phyloP scores from a whole-genome alignment of 1,140 invertebrate genomes.

The Drosophila lacertosa region DNA sequence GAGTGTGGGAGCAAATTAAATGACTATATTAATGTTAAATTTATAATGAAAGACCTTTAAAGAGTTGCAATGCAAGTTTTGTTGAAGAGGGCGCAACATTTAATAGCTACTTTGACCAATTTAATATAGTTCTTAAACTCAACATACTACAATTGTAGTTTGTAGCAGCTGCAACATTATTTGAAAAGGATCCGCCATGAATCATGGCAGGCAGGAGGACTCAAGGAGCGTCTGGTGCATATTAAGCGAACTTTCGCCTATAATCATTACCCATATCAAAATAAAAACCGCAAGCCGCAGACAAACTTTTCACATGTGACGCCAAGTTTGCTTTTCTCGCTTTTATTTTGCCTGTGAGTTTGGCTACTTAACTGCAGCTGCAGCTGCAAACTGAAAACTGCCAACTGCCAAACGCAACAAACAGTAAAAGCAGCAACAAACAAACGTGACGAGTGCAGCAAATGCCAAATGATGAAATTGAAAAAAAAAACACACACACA shows the following conservation, averaged over 20 bases:
- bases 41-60: too few relatives aligned
- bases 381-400: slow-evolving; percentile 28
- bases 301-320: slow-evolving; percentile 80
- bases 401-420: slow-evolving; percentile 29
- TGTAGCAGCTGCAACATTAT: neutral
- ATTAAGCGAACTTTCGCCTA: slow-evolving; percentile 59
- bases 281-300: slow-evolving; percentile 66
- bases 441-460: slow-evolving; percentile 55
- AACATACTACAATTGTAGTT: too few relatives aligned
- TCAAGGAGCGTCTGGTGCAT: slow-evolving; percentile 39
- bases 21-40: too few relatives aligned
- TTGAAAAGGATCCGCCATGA: slow-evolving; percentile 38
- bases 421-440: slow-evolving; percentile 41
- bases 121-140: neutral
- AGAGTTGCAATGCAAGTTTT: too few relatives aligned
- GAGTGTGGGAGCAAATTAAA: too few relatives aligned
- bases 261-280: slow-evolving; percentile 74
- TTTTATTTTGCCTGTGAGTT: slow-evolving; percentile 41
- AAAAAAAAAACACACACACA: slow-evolving; percentile 11
- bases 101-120: too few relatives aligned
- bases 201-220: slow-evolving; percentile 42
- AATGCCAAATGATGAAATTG: slow-evolving; percentile 53
- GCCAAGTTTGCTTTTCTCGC: slow-evolving; percentile 65
- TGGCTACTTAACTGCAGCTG: slow-evolving; percentile 74
- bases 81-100: too few relatives aligned